Evolutionary conservation across 1,140 invertebrate species (phyloP), one percentile per base, ranked within the genome.

Genomic region (Anastrepha ludens): DNA sequence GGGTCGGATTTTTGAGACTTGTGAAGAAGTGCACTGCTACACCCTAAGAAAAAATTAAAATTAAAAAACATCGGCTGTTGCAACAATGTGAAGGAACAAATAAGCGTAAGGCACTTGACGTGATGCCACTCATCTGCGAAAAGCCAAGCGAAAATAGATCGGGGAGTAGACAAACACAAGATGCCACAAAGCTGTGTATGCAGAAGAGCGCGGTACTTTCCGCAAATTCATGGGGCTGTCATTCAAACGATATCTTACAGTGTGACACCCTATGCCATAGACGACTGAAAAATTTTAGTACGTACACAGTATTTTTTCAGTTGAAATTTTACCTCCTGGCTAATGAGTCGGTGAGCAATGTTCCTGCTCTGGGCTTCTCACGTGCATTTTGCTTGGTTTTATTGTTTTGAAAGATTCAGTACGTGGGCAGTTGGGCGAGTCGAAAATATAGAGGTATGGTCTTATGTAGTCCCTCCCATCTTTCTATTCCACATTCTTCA

Each of bases 81-180:
- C 20, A 29, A 15, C 47, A 29, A 29, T 81, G 74, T 8, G 47
- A 55, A 13, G 74, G 47, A 29, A 81, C 47, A 81, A 81, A 81
- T 81, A 44, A 58, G 74, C 47, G 47, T 81, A 58, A 81, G 74
- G 74, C 47, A 81, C 74, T 81, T 81, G 74, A 81, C 74, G 74
- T 47, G 74, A 29, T 81, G 74, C 74, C 74, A 81, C 74, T 81
- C 47, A 81, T 20, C 74, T 81, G 74, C 17, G 50, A 20, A 81
- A 81, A 29, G 74, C 47, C 50, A 20, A 55, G n/a, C 47, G 41
- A 74, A 74, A 74, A 70, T 44, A 74, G 39, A 81, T n/a, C 6
- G 74, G 74, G 74, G 74, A 55, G 74, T 47, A 81, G 47, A 58
- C n/a, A 5, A 6, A 55, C 17, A 55, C 3, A 50, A 81, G 74